A percentile compares a stretch with the other conserved stretches of the same genome.
Conservation (phyloP, 2,797 vertebrate genomes). For the Antrozous pallidus region DNA sequence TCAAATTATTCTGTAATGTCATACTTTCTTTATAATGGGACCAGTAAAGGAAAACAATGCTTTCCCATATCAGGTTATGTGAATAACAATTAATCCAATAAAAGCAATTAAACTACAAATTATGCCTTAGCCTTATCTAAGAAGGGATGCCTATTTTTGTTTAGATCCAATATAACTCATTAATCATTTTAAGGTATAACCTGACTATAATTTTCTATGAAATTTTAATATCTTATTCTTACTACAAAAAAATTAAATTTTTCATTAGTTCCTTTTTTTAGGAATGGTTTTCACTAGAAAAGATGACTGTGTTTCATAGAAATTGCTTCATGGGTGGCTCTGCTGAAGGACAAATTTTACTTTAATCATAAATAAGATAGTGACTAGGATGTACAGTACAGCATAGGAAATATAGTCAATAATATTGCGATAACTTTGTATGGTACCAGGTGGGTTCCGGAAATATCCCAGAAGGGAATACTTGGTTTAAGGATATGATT, state of each 20-base stretch:
- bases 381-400: too few relatives aligned
- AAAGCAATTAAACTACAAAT: constrained; percentile 31
- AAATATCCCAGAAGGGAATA: neutral
- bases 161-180: neutral
- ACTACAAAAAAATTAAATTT: neutral
- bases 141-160: neutral
- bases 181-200: constrained; percentile 20
- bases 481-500: neutral
- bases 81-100: neutral
- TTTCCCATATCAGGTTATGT: neutral
- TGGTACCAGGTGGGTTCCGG: neutral
- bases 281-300: neutral
- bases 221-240: neutral
- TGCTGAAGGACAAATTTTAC: neutral
- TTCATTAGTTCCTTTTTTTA: neutral
- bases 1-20: neutral
- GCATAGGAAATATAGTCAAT: neutral
- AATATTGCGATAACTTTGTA: neutral
- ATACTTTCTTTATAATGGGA: neutral
- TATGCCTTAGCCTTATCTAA: neutral
- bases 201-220: neutral
- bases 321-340: neutral
- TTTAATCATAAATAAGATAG: neutral
- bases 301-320: neutral
- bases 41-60: neutral